A percentile compares a stretch with the other conserved stretches of the same genome.
Evolutionary conservation across 2,113 vertebrate genomes (phyloP).

Genomic region (Tinamus guttatus): DNA sequence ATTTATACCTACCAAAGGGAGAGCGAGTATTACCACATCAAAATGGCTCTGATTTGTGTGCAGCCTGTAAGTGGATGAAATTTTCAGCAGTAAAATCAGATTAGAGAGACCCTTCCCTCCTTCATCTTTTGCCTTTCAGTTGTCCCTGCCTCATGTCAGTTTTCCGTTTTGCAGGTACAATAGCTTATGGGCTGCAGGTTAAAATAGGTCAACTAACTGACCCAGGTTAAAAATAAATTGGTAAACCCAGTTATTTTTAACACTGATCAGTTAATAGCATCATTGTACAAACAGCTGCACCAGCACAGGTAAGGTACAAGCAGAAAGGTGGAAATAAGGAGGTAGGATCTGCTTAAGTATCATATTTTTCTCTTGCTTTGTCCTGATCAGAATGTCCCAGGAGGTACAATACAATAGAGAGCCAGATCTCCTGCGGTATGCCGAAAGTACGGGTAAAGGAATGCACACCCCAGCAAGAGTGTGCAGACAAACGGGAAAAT

Average conservation of each 20-base stretch:
- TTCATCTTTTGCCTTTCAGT: neutral
- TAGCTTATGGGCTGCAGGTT: neutral
- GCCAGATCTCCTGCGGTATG: rapidly evolving
- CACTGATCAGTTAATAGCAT: neutral
- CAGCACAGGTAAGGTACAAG: neutral
- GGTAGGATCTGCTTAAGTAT: neutral
- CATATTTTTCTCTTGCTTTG: neutral
- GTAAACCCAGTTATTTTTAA: neutral
- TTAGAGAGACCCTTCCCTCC: neutral
- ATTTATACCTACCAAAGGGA: no score
- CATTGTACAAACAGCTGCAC: neutral
- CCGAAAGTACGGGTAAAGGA: rapidly evolving
- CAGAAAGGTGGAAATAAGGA: neutral
- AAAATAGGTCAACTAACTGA: neutral
- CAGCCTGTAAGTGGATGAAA: rapidly evolving
- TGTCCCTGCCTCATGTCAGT: rapidly evolving
- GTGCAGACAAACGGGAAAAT: neutral
- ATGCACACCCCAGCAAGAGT: neutral
- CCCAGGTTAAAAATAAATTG: neutral
- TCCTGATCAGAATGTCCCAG: neutral
- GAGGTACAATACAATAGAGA: neutral
- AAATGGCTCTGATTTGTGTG: neutral
- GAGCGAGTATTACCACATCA: rapidly evolving
- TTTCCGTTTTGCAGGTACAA: neutral
- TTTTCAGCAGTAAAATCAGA: neutral